These are phyloP conservation scores for Nymphalis c-album DNA, from an alignment of 2,888 invertebrate genomes.

Conservation along the genomic window DNA sequence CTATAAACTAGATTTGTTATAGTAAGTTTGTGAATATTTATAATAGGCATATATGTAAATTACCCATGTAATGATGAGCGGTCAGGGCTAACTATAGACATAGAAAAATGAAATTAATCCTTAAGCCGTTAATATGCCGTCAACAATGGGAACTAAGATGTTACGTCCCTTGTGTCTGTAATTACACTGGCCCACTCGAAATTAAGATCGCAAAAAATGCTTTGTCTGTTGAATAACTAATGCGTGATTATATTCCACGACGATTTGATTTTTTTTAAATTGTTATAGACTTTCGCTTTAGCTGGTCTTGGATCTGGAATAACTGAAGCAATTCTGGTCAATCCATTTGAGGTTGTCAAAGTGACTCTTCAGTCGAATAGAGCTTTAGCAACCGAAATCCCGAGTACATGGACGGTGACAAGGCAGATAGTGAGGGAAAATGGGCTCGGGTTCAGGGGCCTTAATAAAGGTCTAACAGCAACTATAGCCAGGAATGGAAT, in stretches of 20 bases:
- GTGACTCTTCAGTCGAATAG: constrained; percentile 92
- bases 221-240: too few relatives aligned
- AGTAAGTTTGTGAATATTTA: neutral
- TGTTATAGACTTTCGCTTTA: constrained; percentile 89
- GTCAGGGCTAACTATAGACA: too few relatives aligned
- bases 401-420: constrained; percentile 90
- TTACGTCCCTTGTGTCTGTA: too few relatives aligned
- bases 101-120: too few relatives aligned
- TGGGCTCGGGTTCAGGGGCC: constrained; percentile 90
- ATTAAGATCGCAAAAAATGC: too few relatives aligned
- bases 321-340: constrained; percentile 95
- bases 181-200: too few relatives aligned
- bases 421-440: constrained; percentile 87
- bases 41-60: too few relatives aligned
- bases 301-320: constrained; percentile 94
- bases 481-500: constrained; percentile 94
- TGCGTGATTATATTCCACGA: too few relatives aligned
- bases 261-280: neutral
- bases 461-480: constrained; percentile 93
- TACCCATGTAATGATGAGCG: too few relatives aligned
- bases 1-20: too few relatives aligned
- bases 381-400: constrained; percentile 82
- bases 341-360: constrained; percentile 98
- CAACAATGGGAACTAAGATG: too few relatives aligned
- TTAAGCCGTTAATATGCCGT: too few relatives aligned